Evolutionary conservation across 2,797 vertebrate genomes (phyloP).

Genomic region (Naso thynnoides): DNA sequence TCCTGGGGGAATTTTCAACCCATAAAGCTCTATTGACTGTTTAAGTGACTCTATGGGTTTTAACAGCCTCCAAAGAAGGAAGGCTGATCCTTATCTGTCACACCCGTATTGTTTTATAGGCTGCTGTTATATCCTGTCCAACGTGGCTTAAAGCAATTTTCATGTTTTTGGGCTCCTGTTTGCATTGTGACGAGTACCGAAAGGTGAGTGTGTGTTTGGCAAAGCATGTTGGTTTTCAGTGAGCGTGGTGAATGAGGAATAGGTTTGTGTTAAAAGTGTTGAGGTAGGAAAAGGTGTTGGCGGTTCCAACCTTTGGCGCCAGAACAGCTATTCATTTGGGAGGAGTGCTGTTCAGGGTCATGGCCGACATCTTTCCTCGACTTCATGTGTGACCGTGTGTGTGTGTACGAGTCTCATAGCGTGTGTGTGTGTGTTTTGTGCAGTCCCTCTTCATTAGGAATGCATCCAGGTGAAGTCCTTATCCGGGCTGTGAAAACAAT

Average conservation of each 20-base stretch:
- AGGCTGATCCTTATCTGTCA: conserved; percentile 65
- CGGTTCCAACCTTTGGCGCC: conserved; percentile 41
- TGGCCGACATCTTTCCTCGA: conserved; percentile 25
- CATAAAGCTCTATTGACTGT: conserved; percentile 62
- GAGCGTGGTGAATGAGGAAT: conserved; percentile 51
- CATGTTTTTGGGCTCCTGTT: conserved; percentile 29
- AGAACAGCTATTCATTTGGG: conserved; percentile 61
- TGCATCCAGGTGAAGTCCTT: conserved; percentile 52
- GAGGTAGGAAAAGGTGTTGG: conserved; percentile 64
- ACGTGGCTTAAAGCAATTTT: conserved; percentile 30
- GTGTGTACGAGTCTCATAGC: not conserved
- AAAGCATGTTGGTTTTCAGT: conserved; percentile 32
- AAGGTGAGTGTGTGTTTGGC: conserved; percentile 41
- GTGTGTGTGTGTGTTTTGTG: conserved; percentile 22
- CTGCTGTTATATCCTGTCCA: conserved; percentile 50
- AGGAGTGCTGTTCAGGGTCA: conserved; percentile 67
- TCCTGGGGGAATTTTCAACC: conserved; percentile 50
- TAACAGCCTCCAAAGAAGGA: conserved; percentile 52
- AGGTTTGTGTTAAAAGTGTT: conserved; percentile 26
- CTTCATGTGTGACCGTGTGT: not conserved
- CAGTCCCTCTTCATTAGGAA: conserved; percentile 39
- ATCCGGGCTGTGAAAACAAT: conserved; percentile 66
- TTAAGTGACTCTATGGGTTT: conserved; percentile 50
- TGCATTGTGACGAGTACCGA: conserved; percentile 32
- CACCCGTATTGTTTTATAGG: conserved; percentile 64